Conservation (phyloP, 2,113 vertebrate species). For the Rattus norvegicus region DNA sequence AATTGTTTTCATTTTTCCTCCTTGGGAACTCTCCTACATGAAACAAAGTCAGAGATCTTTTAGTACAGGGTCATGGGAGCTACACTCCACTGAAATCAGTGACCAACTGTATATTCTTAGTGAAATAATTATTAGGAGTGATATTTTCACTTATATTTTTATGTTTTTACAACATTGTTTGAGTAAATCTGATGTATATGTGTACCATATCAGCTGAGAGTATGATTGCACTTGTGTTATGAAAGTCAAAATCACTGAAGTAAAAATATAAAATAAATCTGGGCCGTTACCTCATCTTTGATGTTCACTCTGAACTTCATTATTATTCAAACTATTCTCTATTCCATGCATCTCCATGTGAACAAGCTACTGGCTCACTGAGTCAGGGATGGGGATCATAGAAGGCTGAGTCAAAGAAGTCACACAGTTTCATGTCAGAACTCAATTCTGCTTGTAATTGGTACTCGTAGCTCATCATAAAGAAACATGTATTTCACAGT, state of each 20-base stretch:
- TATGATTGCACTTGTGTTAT: neutral
- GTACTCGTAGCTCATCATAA: neutral
- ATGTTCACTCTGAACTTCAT: neutral
- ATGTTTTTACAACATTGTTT: neutral
- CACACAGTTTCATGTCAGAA: neutral
- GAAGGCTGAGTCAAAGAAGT: neutral
- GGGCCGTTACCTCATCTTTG: neutral
- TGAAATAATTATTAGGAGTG: conserved; percentile 32
- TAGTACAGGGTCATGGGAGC: neutral
- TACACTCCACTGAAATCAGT: neutral
- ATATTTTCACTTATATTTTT: conserved; percentile 13
- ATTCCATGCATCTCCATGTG: accelerated
- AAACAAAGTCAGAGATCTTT: conserved; percentile 30
- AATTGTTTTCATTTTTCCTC: conserved; percentile 65
- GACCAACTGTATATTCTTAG: neutral
- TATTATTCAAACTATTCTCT: neutral
- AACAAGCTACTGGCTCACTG: neutral
- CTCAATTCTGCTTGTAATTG: neutral
- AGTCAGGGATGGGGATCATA: neutral
- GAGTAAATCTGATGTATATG: neutral
- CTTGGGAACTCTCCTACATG: conserved; percentile 17
- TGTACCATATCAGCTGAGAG: neutral
- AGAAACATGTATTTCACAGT: neutral
- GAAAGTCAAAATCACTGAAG: neutral
- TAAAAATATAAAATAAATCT: neutral